Conservation (phyloP, 2,113 vertebrate genomes). For the Theropithecus gelada region DNA sequence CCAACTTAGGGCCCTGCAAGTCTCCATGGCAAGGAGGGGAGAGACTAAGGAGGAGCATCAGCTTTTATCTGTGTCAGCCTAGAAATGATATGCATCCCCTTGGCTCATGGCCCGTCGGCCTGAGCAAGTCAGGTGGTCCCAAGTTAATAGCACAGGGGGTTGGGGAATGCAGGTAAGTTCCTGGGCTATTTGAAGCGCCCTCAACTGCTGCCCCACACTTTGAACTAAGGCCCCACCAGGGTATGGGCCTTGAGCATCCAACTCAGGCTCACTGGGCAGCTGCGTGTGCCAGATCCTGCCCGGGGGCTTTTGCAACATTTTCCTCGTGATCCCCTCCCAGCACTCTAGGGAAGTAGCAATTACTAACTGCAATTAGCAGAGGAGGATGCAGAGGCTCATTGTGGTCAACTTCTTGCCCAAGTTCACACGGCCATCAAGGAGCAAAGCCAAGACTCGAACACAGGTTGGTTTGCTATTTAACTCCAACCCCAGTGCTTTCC, state of each 20-base stretch:
- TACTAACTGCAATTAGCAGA: not conserved
- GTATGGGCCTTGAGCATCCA: not conserved
- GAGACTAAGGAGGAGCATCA: accelerated
- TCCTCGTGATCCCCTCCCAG: not conserved
- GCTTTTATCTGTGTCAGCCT: not conserved
- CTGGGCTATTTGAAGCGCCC: too few species aligned
- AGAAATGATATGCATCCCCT: not conserved
- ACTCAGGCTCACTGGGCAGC: accelerated
- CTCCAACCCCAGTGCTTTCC: not conserved
- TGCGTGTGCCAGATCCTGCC: not conserved
- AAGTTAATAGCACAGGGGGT: too few species aligned
- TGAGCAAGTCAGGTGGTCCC: not conserved
- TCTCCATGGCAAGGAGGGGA: not conserved
- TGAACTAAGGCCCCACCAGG: not conserved
- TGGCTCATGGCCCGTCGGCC: not conserved
- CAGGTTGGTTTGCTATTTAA: not conserved
- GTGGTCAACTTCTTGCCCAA: not conserved
- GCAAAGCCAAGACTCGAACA: not conserved
- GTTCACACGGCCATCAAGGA: not conserved
- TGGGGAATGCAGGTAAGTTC: not conserved
- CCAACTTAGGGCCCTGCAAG: not conserved
- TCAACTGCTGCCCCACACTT: accelerated
- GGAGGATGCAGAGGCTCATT: not conserved
- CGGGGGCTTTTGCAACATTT: not conserved
- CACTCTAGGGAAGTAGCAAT: not conserved